Evolutionary conservation across 2,113 vertebrate species (phyloP).

Genomic region (Oceanodroma tethys): DNA sequence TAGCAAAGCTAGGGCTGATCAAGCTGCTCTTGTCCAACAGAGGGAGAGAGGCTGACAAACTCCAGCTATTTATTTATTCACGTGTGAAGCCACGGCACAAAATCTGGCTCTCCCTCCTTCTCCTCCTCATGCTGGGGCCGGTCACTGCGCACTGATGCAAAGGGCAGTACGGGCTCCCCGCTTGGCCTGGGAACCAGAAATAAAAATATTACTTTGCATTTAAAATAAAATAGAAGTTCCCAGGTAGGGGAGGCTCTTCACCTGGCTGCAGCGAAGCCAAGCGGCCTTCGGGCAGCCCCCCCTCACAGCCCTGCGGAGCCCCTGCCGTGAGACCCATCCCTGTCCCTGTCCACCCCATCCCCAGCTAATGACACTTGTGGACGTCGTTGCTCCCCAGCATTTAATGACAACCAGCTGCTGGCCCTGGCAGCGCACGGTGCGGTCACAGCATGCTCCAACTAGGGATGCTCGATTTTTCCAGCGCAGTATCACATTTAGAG

Average conservation of each 20-base stretch:
- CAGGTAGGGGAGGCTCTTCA: not conserved
- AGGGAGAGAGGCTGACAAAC: not conserved
- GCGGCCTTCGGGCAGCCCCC: not conserved
- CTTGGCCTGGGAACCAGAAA: not conserved
- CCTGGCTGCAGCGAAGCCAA: not conserved
- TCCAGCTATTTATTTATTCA: conserved; percentile 23
- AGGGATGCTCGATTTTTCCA: not conserved
- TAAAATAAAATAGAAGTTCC: not conserved
- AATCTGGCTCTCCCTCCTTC: not conserved
- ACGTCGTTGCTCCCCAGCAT: accelerated
- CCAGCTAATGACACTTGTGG: not conserved
- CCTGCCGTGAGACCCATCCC: not conserved
- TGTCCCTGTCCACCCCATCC: not conserved
- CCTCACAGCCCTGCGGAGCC: accelerated
- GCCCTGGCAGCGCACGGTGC: not conserved
- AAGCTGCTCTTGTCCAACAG: not conserved
- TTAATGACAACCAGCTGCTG: not conserved
- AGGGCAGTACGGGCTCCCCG: not conserved
- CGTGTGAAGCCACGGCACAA: not conserved
- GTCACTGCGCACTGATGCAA: not conserved
- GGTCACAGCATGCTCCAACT: not conserved
- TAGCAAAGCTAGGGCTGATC: not conserved
- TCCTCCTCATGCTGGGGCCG: not conserved
- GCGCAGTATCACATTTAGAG: not conserved
- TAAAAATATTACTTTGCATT: not conserved